Evolutionary conservation across 2,113 vertebrate species (phyloP), one percentile per base, ranked within the genome.

Genomic region (Melanotaenia duboulayi): DNA sequence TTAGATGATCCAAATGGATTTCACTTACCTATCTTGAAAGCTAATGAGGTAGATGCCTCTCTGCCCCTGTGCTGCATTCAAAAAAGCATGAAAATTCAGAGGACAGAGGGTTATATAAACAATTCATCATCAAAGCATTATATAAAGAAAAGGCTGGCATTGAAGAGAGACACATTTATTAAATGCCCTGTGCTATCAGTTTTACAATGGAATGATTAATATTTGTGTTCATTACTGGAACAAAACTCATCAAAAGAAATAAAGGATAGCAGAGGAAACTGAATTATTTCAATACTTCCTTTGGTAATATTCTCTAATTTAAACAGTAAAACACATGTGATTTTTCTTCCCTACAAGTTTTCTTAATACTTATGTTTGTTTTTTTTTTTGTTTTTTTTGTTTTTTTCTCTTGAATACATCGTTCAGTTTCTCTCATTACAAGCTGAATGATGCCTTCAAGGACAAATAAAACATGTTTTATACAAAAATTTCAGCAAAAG

Each of bases 21-120:
- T 97, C 95, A 96, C 94, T 95, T 94, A 93, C 93, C 92, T 92
- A 96, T 94, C 92, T 93, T 94, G 89, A 90, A 90, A 91, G 86
- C 90, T 90, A 90, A 94, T 92, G 79, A 89, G 82, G 74, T 76
- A 74, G 77, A 90, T 85, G 72, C 62, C 63, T 84, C 75, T 80
- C 69, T 88, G 76, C 57, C 56, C 46, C 78, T 25, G 70, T 32
- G 48, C 73, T 70, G 66, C 73, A 59, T 79, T 75, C 65, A 87
- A 79, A 88, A 92, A 83, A 86, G 84, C 84, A 85, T 71, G 66
- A 79, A 82, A 78, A 83, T 87, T 81, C 77, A 66, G 46, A 82
- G 70, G 85, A 90, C 56, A 78, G 46, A 87, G 67, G 64, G 72
- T 81, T 91, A 78, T 76, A 80, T 80, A 90, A 67, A 83, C 81